Evolutionary conservation across 2,888 invertebrate species (phyloP).

Genomic region (Sylvicola fuscatus): DNA sequence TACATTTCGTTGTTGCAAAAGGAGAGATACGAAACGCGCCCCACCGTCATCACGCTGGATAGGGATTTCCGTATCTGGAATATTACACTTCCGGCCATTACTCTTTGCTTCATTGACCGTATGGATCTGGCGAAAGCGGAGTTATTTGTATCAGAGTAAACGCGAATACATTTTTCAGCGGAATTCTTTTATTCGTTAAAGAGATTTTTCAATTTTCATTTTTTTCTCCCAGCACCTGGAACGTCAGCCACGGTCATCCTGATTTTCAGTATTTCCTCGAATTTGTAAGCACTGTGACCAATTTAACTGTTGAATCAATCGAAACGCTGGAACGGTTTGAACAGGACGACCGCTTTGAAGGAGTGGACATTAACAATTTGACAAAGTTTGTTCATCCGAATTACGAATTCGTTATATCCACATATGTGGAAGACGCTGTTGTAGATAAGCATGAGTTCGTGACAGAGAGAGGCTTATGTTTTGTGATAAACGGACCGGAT

Average conservation of each 20-base stretch:
- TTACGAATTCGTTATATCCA: background rate
- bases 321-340: conserved; percentile 5
- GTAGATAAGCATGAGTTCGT: background rate
- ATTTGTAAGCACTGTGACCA: background rate
- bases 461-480: background rate
- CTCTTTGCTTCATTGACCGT: conserved; percentile 26
- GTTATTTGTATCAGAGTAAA: conserved; percentile 4
- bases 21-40: conserved; percentile 25
- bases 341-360: background rate
- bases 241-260: background rate
- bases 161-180: background rate
- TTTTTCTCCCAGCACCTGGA: background rate
- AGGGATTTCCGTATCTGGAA: conserved; percentile 28
- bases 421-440: background rate
- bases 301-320: background rate
- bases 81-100: conserved; percentile 28
- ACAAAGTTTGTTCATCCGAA: background rate
- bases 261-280: conserved; percentile 1
- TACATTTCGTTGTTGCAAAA: conserved; percentile 14
- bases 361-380: background rate
- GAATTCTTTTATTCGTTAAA: background rate
- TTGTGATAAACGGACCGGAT: background rate
- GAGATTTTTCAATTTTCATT: too few relatives aligned
- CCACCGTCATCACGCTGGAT: conserved; percentile 28
- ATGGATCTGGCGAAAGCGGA: conserved; percentile 21